Base-by-base conservation (phyloP, 2,797 vertebrate species). In the Malurus leucopterus region DNA sequence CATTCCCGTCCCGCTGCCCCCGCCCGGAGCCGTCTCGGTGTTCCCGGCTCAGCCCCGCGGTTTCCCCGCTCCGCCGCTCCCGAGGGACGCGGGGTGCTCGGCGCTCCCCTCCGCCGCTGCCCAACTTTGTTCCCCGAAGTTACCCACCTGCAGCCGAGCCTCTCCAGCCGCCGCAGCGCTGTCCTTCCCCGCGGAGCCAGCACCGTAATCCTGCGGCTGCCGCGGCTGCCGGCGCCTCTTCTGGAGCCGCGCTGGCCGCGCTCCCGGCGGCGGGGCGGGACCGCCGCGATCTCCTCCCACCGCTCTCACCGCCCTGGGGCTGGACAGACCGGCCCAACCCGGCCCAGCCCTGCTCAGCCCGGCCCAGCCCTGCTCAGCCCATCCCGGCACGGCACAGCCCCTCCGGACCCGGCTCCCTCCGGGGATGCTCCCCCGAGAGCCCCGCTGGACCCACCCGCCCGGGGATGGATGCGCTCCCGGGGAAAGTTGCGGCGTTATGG, bases 401-500 rank as follows among this genome's bases (percentile, higher is more conserved):
- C 46, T 18, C 38, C 13, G 38, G 5, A 2, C 11, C 0, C 30
- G 7, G 6, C 36, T 16, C 32, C 4, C 43, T n/a, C 67, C 34
- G 22, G 36, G 27, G 76, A 36, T 73, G 76, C 54, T 61, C 9
- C 6, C 4, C 34, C 2, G 24, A 4, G 41, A 5, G 26, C 4
- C 4, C 38, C 11, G 5, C 5, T 6, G 8, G 41, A 22, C 22
- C 17, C 11, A 3, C 13, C 32, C 22, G 61, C 9, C 22, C 19
- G 11, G 24, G 20, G 19, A 7, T 36, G 15, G 22, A 36, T 55
- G 62, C 17, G 23, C 65, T 23, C 29, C 65, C 13, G 16, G 10
- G 17, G 80, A 73, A 89, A 93, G 95, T 91, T 94, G 94, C 91
- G 69, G 63, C 84, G 68, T 63, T 83, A 75, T 68, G 82, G 92